Conservation (phyloP, 2,797 vertebrate genomes). For the Chelmon rostratus region DNA sequence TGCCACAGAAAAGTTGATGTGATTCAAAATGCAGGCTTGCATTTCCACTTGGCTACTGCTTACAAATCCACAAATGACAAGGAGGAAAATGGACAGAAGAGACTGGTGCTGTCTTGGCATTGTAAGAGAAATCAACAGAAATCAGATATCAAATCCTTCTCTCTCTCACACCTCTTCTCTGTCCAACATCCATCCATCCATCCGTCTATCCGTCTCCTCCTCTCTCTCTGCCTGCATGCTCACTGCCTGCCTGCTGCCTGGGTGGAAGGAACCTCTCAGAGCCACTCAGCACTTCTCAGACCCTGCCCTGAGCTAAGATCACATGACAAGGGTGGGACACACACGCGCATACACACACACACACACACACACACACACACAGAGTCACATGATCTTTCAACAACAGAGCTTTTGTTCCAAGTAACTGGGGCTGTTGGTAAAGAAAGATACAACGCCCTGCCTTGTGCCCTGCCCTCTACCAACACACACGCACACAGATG, state of each 20-base stretch:
- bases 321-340: conserved; percentile 81
- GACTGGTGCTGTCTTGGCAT: conserved; percentile 5
- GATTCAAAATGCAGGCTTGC: conserved; percentile 26
- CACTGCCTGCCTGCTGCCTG: conserved; percentile 49
- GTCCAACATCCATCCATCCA: conserved; percentile 40
- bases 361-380: conserved; percentile 20
- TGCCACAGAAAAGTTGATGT: background rate
- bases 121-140: conserved; percentile 16
- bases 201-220: background rate
- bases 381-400: conserved; percentile 84
- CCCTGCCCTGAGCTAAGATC: conserved; percentile 77
- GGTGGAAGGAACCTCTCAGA: conserved; percentile 73
- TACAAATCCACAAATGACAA: conserved; percentile 46
- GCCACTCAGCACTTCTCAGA: conserved; percentile 79
- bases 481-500: conserved; percentile 37
- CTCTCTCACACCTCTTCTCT: conserved; percentile 5
- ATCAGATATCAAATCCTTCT: no score
- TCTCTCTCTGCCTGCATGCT: conserved; percentile 44
- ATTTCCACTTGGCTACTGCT: conserved; percentile 44
- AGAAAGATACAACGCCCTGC: conserved; percentile 79
- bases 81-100: background rate
- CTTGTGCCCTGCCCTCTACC: conserved; percentile 71
- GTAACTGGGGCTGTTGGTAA: conserved; percentile 74
- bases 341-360: conserved; percentile 36
- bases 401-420: conserved; percentile 86